Evolutionary conservation across 2,888 invertebrate genomes (phyloP).

Genomic region (Pseudoips prasinana): DNA sequence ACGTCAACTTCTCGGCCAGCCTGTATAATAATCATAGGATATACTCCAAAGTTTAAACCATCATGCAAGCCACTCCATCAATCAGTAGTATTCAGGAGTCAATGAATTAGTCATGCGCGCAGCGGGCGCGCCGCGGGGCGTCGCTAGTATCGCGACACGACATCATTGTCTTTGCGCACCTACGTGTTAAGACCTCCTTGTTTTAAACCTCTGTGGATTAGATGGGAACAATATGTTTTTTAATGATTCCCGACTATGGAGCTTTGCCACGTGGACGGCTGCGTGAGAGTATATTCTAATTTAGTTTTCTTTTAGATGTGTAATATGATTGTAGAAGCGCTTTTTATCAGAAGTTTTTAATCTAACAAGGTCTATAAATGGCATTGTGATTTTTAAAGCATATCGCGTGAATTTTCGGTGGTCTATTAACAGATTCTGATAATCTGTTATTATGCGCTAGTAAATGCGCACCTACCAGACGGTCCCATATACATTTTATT

Average conservation of each 20-base stretch:
- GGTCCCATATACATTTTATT: no score
- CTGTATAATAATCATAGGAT: not conserved
- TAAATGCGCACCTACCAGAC: no score
- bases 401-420: no score
- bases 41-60: not conserved
- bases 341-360: no score
- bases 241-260: not conserved
- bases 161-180: constrained; percentile 35
- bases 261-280: not conserved
- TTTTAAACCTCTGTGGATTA: not conserved
- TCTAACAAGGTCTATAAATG: no score
- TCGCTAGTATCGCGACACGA: constrained; percentile 22
- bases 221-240: not conserved
- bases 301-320: no score
- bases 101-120: constrained; percentile 11
- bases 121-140: constrained; percentile 30
- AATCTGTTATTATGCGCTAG: no score
- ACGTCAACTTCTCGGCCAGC: no score
- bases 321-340: no score
- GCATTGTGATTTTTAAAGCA: no score
- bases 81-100: not conserved
- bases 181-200: constrained; percentile 21
- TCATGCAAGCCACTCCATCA: not conserved
- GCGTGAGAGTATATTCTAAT: not conserved
- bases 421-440: no score